Evolutionary conservation across 2,888 invertebrate species (phyloP).

Genomic region (Nomada flava): DNA sequence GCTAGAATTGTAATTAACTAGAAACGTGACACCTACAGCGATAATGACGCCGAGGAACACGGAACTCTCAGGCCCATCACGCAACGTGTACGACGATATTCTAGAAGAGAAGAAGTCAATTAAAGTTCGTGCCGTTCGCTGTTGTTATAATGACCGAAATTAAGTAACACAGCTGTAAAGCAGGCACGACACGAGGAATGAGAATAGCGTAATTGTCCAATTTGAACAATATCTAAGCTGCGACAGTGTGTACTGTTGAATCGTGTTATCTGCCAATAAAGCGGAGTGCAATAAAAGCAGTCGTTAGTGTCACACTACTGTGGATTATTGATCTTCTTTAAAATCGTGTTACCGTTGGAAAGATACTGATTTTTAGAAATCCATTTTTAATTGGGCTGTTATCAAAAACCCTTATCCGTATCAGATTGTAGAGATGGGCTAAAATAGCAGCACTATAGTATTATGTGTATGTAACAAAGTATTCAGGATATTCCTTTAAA

Average conservation of each 20-base stretch:
- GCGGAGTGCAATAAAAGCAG: background rate
- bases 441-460: background rate
- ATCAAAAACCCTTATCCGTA: background rate
- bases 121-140: conserved; percentile 26
- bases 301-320: background rate
- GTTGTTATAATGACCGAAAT: conserved; percentile 28
- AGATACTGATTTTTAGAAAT: background rate
- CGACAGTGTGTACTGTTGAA: background rate
- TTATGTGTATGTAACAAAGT: too few relatives aligned
- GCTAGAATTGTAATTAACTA: background rate
- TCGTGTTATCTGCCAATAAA: background rate
- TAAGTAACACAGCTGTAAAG: background rate
- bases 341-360: background rate
- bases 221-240: background rate
- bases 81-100: background rate
- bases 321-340: background rate
- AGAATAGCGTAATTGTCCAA: conserved; percentile 31
- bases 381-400: background rate
- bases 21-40: background rate
- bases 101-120: conserved; percentile 21
- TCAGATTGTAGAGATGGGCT: background rate
- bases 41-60: background rate
- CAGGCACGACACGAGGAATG: conserved; percentile 1
- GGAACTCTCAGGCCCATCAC: conserved; percentile 1
- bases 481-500: too few relatives aligned